Evolutionary conservation across 2,113 vertebrate genomes (phyloP), one percentile per base, ranked within the genome.

Genomic region (Ciconia stormi): DNA sequence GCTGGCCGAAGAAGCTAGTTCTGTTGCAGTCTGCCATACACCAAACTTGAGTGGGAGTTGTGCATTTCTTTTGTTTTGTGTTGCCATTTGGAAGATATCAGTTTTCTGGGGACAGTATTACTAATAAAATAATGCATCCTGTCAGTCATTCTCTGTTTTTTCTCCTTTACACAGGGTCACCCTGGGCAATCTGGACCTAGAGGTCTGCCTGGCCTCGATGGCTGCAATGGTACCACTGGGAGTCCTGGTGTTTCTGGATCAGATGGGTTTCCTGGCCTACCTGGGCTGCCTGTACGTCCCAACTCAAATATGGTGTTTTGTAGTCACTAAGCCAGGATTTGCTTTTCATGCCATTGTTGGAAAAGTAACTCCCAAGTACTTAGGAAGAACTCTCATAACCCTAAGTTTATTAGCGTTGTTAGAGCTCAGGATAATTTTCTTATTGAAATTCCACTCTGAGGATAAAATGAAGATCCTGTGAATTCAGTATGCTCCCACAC

Each of bases 141-240:
- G 26, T 74, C 15, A 71, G 55, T 71, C 8, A 38, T 87, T 59
- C 13, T 93, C 49, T 93, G 23, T 55, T 94, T 97, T 96, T 97
- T 16, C 70, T 27, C 29, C 58, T 94, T 89, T 44, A 10, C 90
- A 69, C 93, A 99, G 99, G 99, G 99, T 90, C 99, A 99, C 82
- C 98, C 99, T 18, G 99, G 99, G 63, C 98, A 98, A 27, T 89
- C 98, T 29, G 99, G 99, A 5, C 63, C 98, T 71, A 97, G 98
- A 92, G 99, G 99, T 52, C 94, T 92, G 16, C 96, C 99, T 32
- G 99, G 99, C 72, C 82, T 97, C 0, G 99, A 99, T 50, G 99
- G 99, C 32, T 99, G 98, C 95, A 99, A 99, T 69, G 99, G 99
- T 53, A 99, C 99, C 82, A 96, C 58, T 44, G 99, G 99, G 58